These are phyloP conservation scores for Adelphocoris suturalis DNA, from an alignment of 2,888 invertebrate genomes.

Conservation along the genomic window DNA sequence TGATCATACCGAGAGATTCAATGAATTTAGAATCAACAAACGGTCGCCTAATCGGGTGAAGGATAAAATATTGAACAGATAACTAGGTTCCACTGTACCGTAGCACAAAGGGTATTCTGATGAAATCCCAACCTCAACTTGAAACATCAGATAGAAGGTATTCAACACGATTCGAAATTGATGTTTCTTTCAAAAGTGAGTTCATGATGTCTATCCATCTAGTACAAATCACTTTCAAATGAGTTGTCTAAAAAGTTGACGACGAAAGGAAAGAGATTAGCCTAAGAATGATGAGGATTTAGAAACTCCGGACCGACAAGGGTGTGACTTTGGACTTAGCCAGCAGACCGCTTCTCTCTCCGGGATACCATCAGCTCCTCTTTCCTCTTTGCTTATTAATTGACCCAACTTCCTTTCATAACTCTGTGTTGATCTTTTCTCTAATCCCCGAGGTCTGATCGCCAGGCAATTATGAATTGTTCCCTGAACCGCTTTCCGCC, in stretches of 20 bases:
- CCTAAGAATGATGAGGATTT: conserved; percentile 8
- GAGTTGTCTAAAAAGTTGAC: not conserved
- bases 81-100: too few relatives aligned
- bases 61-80: too few relatives aligned
- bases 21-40: too few relatives aligned
- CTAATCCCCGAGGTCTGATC: conserved; percentile 49
- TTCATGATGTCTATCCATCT: too few relatives aligned
- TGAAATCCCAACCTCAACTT: too few relatives aligned
- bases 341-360: not conserved
- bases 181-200: too few relatives aligned
- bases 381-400: not conserved
- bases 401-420: conserved; percentile 47
- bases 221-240: not conserved
- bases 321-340: conserved; percentile 51
- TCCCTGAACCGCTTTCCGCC: not conserved
- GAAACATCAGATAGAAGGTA: too few relatives aligned
- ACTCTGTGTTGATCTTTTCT: conserved; percentile 45
- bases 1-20: too few relatives aligned
- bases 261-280: not conserved
- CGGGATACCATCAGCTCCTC: not conserved
- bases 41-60: too few relatives aligned
- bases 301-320: not conserved
- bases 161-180: too few relatives aligned
- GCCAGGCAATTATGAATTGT: conserved; percentile 45
- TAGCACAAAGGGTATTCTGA: too few relatives aligned